Base-by-base conservation (phyloP, 2,797 vertebrate genomes). In the Tapirus indicus region DNA sequence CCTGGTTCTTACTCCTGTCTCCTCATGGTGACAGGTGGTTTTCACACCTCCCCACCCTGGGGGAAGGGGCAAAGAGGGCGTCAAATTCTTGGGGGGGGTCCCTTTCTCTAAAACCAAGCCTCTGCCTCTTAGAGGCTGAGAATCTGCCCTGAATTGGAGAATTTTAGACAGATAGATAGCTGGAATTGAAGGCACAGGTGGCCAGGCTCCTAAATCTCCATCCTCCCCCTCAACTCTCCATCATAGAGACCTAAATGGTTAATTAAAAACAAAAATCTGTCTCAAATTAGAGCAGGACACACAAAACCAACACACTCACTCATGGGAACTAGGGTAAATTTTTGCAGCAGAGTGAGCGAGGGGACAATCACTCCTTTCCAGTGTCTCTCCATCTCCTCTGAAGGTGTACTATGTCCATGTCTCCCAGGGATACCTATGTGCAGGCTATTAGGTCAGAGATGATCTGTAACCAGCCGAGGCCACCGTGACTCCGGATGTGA, bases 141-240 rank as follows among this genome's bases (percentile, higher is more conserved):
- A 5, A 83, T 44, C 25, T 78, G 7, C 18, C 11, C 38, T 18
- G 35, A 58, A 47, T 69, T 14, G 32, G 4, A 80, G 12, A 47
- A 82, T 83, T 95, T 75, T 41, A 49, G 49, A 60, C 32, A 38
- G 14, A 60, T 32, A 38, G 14, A 75, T 18, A 62, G 25, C 44
- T 95, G 35, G 44, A 89, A 95, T 79, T 92, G 62, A 93, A 96
- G 90, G 58, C 3, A 14, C 25, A 84, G 52, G 21, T 4, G 52
- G 4, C 23, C 41, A 25, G 35, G 5, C 9, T 91, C 9, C 7
- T 14, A 62, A 60, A 21, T 44, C 3, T 27, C 14, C 41, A 16
- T 79, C 27, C 1, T 41, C 2, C 12, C 23, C 10, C 5, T 74
- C 13, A 44, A 21, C 8, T 49, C 3, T 1, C 17, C 20, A 62